Evolutionary conservation across 2,888 invertebrate species (phyloP).

Genomic region (Dascillus cervinus): DNA sequence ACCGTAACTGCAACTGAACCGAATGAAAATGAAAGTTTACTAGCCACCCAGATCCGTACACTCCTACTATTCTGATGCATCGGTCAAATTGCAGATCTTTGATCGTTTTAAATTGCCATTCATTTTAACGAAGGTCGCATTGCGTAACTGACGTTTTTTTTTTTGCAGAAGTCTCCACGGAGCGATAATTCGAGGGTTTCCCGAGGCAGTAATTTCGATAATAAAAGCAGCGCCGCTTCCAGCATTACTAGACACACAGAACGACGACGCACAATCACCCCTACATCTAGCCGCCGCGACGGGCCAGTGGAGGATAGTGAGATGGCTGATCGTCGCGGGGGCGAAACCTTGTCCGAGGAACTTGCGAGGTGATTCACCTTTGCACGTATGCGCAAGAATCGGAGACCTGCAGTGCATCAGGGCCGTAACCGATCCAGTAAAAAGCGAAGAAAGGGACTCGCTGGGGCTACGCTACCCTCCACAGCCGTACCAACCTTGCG

Average conservation of each 20-base stretch:
- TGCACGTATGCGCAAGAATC: slow-evolving; percentile 72
- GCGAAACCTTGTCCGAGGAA: slow-evolving; percentile 61
- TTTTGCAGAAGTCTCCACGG: slow-evolving; percentile 73
- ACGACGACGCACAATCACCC: slow-evolving; percentile 73
- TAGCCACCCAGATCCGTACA: no score
- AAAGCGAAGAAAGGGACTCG: slow-evolving; percentile 41
- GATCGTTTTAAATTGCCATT: neutral
- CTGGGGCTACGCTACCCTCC: slow-evolving; percentile 33
- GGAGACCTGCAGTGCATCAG: slow-evolving; percentile 65
- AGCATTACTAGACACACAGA: slow-evolving; percentile 67
- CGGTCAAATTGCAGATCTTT: no score
- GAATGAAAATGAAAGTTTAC: no score
- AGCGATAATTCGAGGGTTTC: slow-evolving; percentile 69
- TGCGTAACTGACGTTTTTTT: slow-evolving; percentile 2
- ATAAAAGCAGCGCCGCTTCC: slow-evolving; percentile 73
- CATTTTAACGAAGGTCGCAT: no score
- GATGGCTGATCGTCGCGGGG: slow-evolving; percentile 74
- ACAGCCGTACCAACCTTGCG: slow-evolving; percentile 40
- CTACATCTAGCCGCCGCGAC: slow-evolving; percentile 82
- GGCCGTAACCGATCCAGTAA: slow-evolving; percentile 63
- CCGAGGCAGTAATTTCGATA: slow-evolving; percentile 64
- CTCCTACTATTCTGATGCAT: no score
- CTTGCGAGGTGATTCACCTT: slow-evolving; percentile 72
- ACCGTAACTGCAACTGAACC: no score
- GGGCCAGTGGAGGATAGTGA: slow-evolving; percentile 62